Percentiles rank a stretch among this genome's conserved stretches.
phyloP scores from a whole-genome alignment of 2,888 invertebrate genomes.

The Sarcophaga carnaria region DNA sequence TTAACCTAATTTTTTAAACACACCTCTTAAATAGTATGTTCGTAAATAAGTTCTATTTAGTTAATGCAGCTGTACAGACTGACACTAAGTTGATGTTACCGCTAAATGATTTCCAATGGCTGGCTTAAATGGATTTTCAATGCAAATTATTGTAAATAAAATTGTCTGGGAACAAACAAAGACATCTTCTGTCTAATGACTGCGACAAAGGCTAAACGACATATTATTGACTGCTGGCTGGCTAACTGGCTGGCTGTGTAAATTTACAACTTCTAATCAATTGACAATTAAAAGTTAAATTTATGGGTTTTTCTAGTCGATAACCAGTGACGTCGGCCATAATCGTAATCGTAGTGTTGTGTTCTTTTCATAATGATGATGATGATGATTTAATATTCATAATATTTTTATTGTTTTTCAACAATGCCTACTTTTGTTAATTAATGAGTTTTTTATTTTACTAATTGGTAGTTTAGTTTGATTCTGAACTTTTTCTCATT shows the following conservation, averaged over 20 bases:
- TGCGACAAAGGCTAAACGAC: neutral
- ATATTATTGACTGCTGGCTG: neutral
- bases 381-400: conserved; percentile 25
- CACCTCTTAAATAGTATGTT: too few species aligned
- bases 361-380: neutral
- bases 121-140: neutral
- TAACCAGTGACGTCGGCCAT: neutral
- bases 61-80: too few species aligned
- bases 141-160: conserved; percentile 16
- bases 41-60: too few species aligned
- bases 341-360: neutral
- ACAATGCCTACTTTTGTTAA: neutral
- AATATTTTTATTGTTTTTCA: neutral
- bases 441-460: conserved; percentile 7
- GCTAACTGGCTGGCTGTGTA: neutral
- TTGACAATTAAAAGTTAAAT: conserved; percentile 48
- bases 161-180: conserved; percentile 14
- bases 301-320: conserved; percentile 52
- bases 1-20: too few species aligned
- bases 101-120: too few species aligned
- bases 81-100: too few species aligned
- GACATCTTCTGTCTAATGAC: conserved; percentile 20
- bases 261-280: conserved; percentile 35
- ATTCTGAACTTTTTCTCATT: neutral
- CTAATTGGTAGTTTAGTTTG: conserved; percentile 35